These are phyloP conservation scores for Dasypolia templi DNA, from an alignment of 2,888 invertebrate genomes.

Conservation along the genomic window DNA sequence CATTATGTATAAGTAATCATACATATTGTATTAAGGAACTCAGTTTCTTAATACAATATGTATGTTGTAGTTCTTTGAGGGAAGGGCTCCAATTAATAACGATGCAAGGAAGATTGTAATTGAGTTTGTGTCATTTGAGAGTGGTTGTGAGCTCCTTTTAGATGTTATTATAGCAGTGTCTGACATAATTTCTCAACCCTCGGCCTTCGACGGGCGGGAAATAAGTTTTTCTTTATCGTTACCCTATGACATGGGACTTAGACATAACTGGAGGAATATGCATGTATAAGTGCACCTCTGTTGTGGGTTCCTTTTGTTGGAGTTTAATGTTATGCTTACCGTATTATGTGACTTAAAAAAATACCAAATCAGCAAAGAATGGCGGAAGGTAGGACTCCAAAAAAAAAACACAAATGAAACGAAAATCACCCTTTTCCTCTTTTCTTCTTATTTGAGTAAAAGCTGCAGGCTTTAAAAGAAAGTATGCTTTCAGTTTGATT, in stretches of 20 bases:
- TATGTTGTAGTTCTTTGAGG: conserved; percentile 28
- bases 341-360: not conserved
- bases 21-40: no score
- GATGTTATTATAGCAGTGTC: not conserved
- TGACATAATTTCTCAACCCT: no score
- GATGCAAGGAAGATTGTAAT: conserved; percentile 39
- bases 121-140: conserved; percentile 29
- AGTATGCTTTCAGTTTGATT: conserved; percentile 11
- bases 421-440: not conserved
- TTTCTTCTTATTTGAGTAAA: not conserved
- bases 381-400: no score
- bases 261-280: no score
- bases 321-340: not conserved
- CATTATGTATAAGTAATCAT: no score
- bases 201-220: no score
- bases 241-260: no score
- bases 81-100: conserved; percentile 36
- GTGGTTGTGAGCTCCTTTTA: conserved; percentile 6
- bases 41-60: no score
- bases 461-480: not conserved
- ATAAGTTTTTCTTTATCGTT: no score
- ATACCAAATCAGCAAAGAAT: not conserved
- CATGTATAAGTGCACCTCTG: no score
- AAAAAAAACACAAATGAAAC: not conserved
- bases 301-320: not conserved